A percentile compares a stretch with the other conserved stretches of the same genome.
Evolutionary conservation across 2,113 vertebrate species (phyloP).

Genomic region (Deroptyus accipitrinus): DNA sequence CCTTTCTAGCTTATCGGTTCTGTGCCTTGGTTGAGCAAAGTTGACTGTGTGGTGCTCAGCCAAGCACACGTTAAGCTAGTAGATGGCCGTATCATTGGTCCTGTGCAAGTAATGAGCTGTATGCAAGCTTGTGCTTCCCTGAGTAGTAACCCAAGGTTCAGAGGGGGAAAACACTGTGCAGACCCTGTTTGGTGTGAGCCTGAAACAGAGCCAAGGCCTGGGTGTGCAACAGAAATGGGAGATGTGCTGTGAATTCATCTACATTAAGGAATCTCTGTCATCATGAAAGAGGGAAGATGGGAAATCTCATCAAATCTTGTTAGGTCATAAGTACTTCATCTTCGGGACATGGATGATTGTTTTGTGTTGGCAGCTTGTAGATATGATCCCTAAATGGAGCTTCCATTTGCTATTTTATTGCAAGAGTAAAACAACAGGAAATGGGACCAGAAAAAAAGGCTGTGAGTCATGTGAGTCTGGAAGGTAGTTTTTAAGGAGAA

Average conservation of each 20-base stretch:
- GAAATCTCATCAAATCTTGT: background rate
- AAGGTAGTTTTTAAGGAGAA: background rate
- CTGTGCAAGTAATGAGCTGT: background rate
- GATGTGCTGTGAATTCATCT: background rate
- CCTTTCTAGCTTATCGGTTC: background rate
- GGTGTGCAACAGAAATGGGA: background rate
- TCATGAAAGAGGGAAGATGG: background rate
- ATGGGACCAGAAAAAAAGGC: background rate
- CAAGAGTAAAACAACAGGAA: background rate
- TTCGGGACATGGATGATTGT: background rate
- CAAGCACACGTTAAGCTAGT: rapidly evolving
- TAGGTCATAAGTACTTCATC: background rate
- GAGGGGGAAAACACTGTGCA: background rate
- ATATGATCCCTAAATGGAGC: background rate
- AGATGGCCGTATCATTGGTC: background rate
- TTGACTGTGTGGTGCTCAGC: background rate
- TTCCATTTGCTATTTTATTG: background rate
- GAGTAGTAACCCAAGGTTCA: background rate
- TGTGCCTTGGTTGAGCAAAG: background rate
- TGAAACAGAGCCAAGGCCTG: background rate
- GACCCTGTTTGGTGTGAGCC: background rate
- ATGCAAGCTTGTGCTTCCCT: background rate
- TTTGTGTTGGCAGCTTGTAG: background rate
- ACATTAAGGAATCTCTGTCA: background rate
- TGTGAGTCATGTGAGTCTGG: background rate